Percentiles rank a stretch among this genome's conserved stretches.
Evolutionary conservation across 1,140 invertebrate genomes (phyloP).

Genomic region (Musca vetustissima): DNA sequence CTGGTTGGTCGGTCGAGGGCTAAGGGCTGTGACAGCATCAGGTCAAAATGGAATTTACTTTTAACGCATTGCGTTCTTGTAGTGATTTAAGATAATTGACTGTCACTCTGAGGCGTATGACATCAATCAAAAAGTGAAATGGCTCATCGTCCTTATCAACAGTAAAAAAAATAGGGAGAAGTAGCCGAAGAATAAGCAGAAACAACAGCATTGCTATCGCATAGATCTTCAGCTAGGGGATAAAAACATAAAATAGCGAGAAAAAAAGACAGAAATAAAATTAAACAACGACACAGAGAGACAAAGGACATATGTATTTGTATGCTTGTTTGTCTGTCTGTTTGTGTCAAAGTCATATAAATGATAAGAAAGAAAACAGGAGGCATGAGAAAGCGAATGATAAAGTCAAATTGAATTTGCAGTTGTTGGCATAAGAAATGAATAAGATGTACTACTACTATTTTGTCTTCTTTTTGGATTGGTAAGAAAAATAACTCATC

Average conservation of each 20-base stretch:
- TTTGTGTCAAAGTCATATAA: neutral
- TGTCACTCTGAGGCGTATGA: constrained; percentile 20
- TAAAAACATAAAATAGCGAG: neutral
- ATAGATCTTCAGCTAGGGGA: neutral
- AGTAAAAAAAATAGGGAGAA: neutral
- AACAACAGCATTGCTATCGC: neutral
- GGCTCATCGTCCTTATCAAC: neutral
- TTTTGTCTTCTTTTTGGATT: neutral
- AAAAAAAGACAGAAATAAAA: constrained; percentile 3
- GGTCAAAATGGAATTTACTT: constrained; percentile 10
- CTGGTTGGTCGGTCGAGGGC: too few relatives aligned
- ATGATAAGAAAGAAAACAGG: neutral
- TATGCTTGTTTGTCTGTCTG: too few relatives aligned
- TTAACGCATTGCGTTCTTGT: constrained; percentile 18
- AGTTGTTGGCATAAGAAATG: neutral
- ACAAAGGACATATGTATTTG: neutral
- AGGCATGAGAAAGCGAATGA: neutral
- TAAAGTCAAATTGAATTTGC: constrained; percentile 19
- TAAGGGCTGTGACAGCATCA: constrained; percentile 8
- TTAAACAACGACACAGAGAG: neutral
- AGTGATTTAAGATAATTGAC: constrained; percentile 24
- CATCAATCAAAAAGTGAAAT: constrained; percentile 23
- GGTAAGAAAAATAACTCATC: too few relatives aligned
- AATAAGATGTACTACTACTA: constrained; percentile 3
- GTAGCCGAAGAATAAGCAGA: neutral